Evolutionary conservation across 2,888 invertebrate genomes (phyloP), one percentile per base, ranked within the genome.

Genomic region (Eristalis pertinax): DNA sequence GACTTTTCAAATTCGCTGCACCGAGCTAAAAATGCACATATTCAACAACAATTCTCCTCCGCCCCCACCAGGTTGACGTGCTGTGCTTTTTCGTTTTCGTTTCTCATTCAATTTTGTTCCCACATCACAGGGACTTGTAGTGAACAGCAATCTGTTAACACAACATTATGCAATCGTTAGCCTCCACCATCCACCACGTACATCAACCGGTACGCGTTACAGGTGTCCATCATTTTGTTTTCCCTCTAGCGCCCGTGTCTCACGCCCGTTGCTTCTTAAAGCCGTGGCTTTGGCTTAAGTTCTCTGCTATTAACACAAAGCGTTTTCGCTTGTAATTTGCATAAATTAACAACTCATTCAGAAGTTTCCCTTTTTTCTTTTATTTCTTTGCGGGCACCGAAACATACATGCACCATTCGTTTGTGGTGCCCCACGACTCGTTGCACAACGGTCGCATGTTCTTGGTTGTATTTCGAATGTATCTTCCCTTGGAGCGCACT

Each of bases 271-370:
- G 24, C 24, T 29, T 35, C 13, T 70, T 38, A 35, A 5, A 5
- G 35, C 11, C 50, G 7, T 56, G 38, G 62, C 56, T 70, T 64
- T 24, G 60, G 35, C 70, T 65, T 58, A 29, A 73, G 65, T 65
- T 79, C 73, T 79, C 73, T 79, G 32, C 32, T 35, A 62, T 79
- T 67, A 73, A 79, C 79, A 60, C 35, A 60, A 67, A 62, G 38
- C 73, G 79, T 79, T 79, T 73, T 73, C 65, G 60, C 72, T 73
- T 43, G 72, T 67, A 72, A 79, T 79, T 79, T 79, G 72, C 79
- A 79, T 79, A 79, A 13, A 73, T 79, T 79, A 73, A 62, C 79
- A 79, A 67, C 73, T 67, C 15, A 65, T 74, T 65, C 56, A 56
- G 56, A 74, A 74, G 74, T 65, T 64, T 74, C 38, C 65, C 65